Conservation (phyloP, 2,888 invertebrate species). For the Nymphalis polychloros region DNA sequence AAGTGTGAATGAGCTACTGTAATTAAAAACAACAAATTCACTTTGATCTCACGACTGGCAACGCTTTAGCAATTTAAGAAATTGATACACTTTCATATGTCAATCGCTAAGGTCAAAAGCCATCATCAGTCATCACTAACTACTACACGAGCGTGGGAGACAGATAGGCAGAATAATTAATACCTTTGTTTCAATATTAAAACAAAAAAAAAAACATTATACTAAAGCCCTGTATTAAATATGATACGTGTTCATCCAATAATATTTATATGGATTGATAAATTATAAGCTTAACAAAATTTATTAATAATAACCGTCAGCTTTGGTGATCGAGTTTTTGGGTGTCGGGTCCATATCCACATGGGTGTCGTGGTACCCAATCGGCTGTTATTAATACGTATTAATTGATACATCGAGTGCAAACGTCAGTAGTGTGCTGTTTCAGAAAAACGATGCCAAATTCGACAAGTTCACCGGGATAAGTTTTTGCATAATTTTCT, state of each 20-base stretch:
- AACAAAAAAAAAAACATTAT: too few relatives aligned
- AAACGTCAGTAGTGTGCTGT: slow-evolving; percentile 34
- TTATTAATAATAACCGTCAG: slow-evolving; percentile 19
- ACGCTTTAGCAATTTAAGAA: too few relatives aligned
- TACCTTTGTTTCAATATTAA: too few relatives aligned
- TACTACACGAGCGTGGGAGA: too few relatives aligned
- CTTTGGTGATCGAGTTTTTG: slow-evolving; percentile 28
- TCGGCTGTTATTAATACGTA: slow-evolving; percentile 35
- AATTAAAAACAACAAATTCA: too few relatives aligned
- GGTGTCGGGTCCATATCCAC: slow-evolving; percentile 36
- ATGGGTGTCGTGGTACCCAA: slow-evolving; percentile 38
- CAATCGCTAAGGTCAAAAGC: too few relatives aligned
- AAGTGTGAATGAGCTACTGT: too few relatives aligned
- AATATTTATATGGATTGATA: slow-evolving; percentile 6
- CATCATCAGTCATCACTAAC: too few relatives aligned
- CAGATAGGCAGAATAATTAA: too few relatives aligned
- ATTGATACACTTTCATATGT: too few relatives aligned
- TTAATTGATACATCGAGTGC: slow-evolving; percentile 40
- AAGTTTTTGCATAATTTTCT: slow-evolving; percentile 23
- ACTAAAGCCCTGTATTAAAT: neutral
- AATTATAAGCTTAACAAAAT: slow-evolving; percentile 10
- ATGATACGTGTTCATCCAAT: neutral
- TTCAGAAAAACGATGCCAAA: slow-evolving; percentile 28
- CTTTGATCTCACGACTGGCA: too few relatives aligned
- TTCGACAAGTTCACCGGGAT: slow-evolving; percentile 28